Evolutionary conservation across 1,140 invertebrate species (phyloP), one percentile per base, ranked within the genome.

Genomic region (Drosophila pseudoobscura): DNA sequence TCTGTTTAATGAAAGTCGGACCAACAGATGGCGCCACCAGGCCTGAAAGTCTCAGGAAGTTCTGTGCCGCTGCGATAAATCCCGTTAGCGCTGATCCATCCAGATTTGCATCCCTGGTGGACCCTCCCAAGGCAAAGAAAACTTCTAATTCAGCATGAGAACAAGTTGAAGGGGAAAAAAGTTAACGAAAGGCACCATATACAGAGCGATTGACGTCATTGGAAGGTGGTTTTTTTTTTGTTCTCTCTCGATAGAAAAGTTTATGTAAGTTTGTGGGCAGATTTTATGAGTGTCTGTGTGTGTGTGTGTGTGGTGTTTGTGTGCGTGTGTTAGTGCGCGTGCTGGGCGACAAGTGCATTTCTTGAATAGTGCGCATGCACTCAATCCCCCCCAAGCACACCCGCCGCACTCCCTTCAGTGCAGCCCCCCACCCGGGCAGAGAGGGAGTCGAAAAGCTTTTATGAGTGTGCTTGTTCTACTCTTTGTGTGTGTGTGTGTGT

Each of bases 361-460:
- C 75, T 88, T 85, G 83, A 71, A 82, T 87, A 78, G 83, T 88
- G 80, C 78, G 69, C 82, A 78, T 87, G 78, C 74, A 76, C 84
- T 69, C 43, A 58, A 47, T 50, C 47, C 58, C 50, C 59, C 55
- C 71, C 17, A 35, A 35, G 8, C 31, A 35, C 2, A 43, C 29
- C 47, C 62, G 41, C 58, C 51, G 0, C 44, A 20, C 50, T 39
- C n/a, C 51, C 9, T 35, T 39, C 0, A 39, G 35, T 31, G 31
- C 24, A 49, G 52, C 43, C 41, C 24, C 24, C 24, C 24, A 56
- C 52, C 53, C 22, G 15, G 13, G 44, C 56, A 24, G 56, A 47
- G 62, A 44, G 75, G 55, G 72, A 75, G 72, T 45, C 69, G 52
- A 60, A 62, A 31, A 83, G 75, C 75, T 83, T 63, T 69, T 80